Evolutionary conservation across 2,797 vertebrate genomes (phyloP).

Genomic region (Mareca penelope): DNA sequence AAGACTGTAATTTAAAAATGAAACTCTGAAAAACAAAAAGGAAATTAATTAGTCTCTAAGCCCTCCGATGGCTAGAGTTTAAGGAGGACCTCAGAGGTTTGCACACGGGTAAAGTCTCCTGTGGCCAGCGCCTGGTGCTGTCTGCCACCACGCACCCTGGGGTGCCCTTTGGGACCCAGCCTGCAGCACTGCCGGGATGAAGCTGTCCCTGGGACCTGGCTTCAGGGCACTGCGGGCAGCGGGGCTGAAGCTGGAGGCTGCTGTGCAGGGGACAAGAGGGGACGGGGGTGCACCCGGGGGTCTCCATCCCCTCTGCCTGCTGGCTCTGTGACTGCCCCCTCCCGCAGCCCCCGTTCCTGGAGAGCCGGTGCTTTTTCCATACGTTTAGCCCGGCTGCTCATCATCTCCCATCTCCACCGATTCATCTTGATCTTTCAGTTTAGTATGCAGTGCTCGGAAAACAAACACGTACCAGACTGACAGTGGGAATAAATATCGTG

Average conservation of each 20-base stretch:
- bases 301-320: not conserved
- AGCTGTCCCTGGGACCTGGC: not conserved
- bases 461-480: constrained; percentile 80
- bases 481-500: constrained; percentile 80
- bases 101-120: rapidly evolving
- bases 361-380: not conserved
- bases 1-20: constrained; percentile 83
- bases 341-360: rapidly evolving
- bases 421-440: constrained; percentile 58
- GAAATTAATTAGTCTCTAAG: constrained; percentile 76
- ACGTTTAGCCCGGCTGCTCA: constrained; percentile 10
- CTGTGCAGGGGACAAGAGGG: not conserved
- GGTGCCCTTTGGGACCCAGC: not conserved
- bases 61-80: constrained; percentile 35
- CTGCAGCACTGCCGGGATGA: rapidly evolving
- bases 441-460: constrained; percentile 82
- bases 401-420: constrained; percentile 36
- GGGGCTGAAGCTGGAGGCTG: rapidly evolving
- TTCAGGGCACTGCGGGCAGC: too few species aligned
- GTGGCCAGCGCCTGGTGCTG: rapidly evolving
- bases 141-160: rapidly evolving
- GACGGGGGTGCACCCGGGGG: not conserved
- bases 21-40: constrained; percentile 80
- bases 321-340: rapidly evolving
- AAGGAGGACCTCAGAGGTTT: not conserved